phyloP scores from a whole-genome alignment of 2,113 vertebrate species.

The Paradoxurus hermaphroditus region DNA sequence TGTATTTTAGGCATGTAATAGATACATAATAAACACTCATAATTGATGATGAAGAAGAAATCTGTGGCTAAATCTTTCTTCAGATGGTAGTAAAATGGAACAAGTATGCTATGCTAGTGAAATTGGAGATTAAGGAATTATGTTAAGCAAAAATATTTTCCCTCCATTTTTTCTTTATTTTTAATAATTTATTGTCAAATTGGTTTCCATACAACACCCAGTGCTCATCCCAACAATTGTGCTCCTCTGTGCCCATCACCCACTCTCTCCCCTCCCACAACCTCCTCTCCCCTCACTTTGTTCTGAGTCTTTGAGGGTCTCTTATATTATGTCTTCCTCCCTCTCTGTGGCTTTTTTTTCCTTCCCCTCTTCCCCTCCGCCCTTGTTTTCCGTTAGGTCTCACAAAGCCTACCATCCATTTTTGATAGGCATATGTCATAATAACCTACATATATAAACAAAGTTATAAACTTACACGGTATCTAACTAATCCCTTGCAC shows the following conservation, averaged over 20 bases:
- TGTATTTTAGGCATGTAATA: background rate
- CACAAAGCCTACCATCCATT: too few relatives aligned
- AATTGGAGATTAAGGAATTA: background rate
- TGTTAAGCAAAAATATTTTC: background rate
- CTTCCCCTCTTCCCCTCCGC: too few relatives aligned
- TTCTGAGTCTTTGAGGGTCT: too few relatives aligned
- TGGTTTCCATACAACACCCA: too few relatives aligned
- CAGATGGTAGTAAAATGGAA: background rate
- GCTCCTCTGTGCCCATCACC: too few relatives aligned
- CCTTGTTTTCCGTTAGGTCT: too few relatives aligned
- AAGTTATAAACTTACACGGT: background rate
- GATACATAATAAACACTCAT: background rate
- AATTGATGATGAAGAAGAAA: background rate
- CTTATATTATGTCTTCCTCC: too few relatives aligned
- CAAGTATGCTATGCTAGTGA: background rate
- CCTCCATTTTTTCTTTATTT: background rate
- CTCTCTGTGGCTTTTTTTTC: too few relatives aligned
- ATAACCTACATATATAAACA: background rate
- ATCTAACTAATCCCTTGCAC: background rate
- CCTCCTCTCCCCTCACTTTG: too few relatives aligned
- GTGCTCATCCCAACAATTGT: too few relatives aligned
- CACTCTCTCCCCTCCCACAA: too few relatives aligned
- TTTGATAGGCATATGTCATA: background rate
- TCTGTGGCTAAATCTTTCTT: background rate
- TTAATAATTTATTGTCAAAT: too few relatives aligned